Conservation (phyloP, 2,797 vertebrate genomes). For the Molossus molossus region DNA sequence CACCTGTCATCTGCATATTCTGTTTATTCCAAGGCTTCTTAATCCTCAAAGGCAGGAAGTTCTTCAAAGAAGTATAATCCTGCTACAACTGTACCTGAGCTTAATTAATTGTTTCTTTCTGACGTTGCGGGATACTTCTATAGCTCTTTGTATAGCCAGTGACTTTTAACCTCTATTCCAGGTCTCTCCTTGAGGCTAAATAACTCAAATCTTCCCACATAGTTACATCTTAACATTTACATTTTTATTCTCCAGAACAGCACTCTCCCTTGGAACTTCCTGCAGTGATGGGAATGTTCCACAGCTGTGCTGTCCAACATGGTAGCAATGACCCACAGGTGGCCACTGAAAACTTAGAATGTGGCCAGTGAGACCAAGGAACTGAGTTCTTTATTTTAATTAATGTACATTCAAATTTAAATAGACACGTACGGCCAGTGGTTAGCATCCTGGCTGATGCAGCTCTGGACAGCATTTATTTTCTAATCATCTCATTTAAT, state of each 20-base stretch:
- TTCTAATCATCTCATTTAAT: constrained; percentile 74
- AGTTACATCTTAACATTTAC: not conserved
- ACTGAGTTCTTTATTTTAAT: constrained; percentile 66
- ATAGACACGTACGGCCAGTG: constrained; percentile 67
- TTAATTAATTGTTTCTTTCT: constrained; percentile 25
- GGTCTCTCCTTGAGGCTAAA: constrained; percentile 3
- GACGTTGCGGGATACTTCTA: not conserved
- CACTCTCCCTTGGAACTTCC: not conserved
- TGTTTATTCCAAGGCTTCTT: constrained; percentile 45
- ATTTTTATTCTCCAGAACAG: constrained; percentile 25
- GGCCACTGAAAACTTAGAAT: constrained; percentile 43
- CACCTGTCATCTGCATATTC: not conserved
- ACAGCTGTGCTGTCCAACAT: not conserved
- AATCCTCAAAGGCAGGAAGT: not conserved
- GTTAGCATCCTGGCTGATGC: constrained; percentile 61
- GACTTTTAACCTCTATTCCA: not conserved
- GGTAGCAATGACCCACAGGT: not conserved
- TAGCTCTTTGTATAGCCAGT: not conserved
- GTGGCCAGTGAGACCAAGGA: constrained; percentile 32
- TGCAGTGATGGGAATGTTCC: constrained; percentile 35
- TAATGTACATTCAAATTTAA: constrained; percentile 79
- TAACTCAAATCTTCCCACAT: not conserved
- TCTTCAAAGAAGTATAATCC: constrained; percentile 16
- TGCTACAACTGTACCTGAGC: not conserved
- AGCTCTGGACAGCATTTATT: constrained; percentile 55